These are phyloP conservation scores for Harmothoe impar DNA, from an alignment of 2,888 invertebrate genomes.

Conservation along the genomic window DNA sequence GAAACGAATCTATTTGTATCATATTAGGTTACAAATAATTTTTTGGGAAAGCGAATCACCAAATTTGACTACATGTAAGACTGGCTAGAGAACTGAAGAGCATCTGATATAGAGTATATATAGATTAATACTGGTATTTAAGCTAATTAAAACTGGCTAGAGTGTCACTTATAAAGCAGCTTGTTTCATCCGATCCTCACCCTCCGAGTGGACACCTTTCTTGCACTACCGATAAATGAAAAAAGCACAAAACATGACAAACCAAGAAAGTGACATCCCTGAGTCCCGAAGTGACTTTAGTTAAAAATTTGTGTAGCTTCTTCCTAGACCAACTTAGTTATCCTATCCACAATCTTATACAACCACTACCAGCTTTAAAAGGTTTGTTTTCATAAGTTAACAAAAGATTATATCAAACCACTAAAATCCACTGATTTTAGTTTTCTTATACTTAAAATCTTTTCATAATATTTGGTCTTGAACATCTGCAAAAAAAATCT, in stretches of 20 bases:
- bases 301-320: constrained; percentile 32
- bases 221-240: not conserved
- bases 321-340: not conserved
- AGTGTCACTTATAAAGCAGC: constrained; percentile 59
- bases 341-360: constrained; percentile 43
- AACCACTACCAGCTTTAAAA: constrained; percentile 19
- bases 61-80: not conserved
- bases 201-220: constrained; percentile 43
- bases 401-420: constrained; percentile 25
- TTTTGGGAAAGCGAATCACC: not conserved
- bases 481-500: constrained; percentile 6
- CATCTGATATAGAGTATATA: not conserved
- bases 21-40: not conserved
- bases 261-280: constrained; percentile 5
- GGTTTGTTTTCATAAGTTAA: constrained; percentile 37
- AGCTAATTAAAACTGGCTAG: not conserved
- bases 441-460: not conserved
- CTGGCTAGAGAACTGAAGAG: constrained; percentile 39
- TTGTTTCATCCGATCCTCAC: constrained; percentile 49
- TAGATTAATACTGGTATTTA: constrained; percentile 34
- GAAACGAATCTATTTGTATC: constrained; percentile 5
- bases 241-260: constrained; percentile 29
- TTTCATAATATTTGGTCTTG: not conserved
- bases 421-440: not conserved
- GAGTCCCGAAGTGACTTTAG: constrained; percentile 53